Evolutionary conservation across 2,797 vertebrate genomes (phyloP).

Genomic region (Leucoraja ocellata): DNA sequence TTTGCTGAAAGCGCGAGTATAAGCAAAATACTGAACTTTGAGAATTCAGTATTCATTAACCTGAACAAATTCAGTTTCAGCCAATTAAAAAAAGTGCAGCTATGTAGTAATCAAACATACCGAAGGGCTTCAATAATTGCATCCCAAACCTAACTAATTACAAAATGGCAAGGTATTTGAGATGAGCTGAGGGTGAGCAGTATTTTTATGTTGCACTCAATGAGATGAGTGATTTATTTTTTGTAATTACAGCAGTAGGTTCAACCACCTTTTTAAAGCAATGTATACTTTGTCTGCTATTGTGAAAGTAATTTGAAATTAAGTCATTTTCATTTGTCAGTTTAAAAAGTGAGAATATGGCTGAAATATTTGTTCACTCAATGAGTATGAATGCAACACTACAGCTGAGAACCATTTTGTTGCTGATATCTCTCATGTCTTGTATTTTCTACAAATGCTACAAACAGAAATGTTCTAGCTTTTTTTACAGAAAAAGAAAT

Average conservation of each 20-base stretch:
- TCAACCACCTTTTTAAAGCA: neutral
- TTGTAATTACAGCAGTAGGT: neutral
- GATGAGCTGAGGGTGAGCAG: neutral
- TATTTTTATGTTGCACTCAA: neutral
- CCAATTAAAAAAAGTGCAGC: neutral
- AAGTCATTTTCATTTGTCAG: neutral
- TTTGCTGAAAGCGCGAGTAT: neutral
- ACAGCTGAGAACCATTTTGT: neutral
- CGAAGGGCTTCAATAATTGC: neutral
- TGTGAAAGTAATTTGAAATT: neutral
- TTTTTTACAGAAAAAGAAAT: too few relatives aligned
- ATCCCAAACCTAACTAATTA: neutral
- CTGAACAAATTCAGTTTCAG: neutral
- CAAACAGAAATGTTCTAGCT: too few relatives aligned
- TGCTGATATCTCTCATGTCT: neutral
- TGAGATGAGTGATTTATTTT: neutral
- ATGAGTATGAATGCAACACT: neutral
- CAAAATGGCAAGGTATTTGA: neutral
- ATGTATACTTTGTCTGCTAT: neutral
- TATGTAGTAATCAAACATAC: neutral
- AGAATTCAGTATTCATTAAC: neutral
- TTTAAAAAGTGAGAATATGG: neutral
- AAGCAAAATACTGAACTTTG: too few relatives aligned
- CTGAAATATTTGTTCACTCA: neutral
- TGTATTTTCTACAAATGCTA: neutral